Percentiles rank a stretch among this genome's conserved stretches.
Conservation (phyloP, 2,113 vertebrate genomes). For the Danionella cerebrum region DNA sequence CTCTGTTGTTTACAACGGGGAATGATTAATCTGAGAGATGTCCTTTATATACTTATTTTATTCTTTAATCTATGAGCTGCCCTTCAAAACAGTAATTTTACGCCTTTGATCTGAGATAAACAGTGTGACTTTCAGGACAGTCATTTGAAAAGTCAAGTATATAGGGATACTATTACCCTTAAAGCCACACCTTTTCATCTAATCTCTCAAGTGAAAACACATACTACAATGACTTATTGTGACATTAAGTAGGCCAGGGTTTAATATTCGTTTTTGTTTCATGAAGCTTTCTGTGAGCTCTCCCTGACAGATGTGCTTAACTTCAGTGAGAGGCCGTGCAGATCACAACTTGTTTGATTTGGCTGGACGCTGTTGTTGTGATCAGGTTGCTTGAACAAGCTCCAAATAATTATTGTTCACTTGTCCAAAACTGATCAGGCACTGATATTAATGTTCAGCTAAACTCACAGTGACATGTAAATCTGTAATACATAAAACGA, state of each 20-base stretch:
- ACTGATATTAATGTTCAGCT: constrained; percentile 14
- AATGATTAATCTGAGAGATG: constrained; percentile 4
- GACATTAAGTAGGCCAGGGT: neutral
- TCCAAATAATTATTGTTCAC: constrained; percentile 26
- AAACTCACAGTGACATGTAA: neutral
- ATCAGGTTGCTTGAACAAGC: constrained; percentile 25
- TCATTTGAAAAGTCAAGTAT: constrained; percentile 11
- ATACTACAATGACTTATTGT: neutral
- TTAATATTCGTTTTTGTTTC: neutral
- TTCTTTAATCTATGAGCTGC: neutral
- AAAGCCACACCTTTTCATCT: constrained; percentile 2
- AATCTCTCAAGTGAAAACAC: constrained; percentile 2
- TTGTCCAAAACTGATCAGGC: constrained; percentile 33
- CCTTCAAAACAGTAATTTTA: neutral
- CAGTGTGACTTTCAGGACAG: neutral
- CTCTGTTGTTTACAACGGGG: neutral
- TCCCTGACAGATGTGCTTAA: constrained; percentile 35
- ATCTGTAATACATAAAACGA: neutral
- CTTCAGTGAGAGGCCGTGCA: constrained; percentile 21
- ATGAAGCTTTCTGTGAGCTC: constrained; percentile 16
- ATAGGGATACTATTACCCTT: neutral
- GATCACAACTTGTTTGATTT: constrained; percentile 13
- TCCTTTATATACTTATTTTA: constrained; percentile 4
- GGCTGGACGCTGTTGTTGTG: constrained; percentile 15
- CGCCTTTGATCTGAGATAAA: neutral